phyloP scores from a whole-genome alignment of 2,113 vertebrate species.

The Gallinago jamesoni region DNA sequence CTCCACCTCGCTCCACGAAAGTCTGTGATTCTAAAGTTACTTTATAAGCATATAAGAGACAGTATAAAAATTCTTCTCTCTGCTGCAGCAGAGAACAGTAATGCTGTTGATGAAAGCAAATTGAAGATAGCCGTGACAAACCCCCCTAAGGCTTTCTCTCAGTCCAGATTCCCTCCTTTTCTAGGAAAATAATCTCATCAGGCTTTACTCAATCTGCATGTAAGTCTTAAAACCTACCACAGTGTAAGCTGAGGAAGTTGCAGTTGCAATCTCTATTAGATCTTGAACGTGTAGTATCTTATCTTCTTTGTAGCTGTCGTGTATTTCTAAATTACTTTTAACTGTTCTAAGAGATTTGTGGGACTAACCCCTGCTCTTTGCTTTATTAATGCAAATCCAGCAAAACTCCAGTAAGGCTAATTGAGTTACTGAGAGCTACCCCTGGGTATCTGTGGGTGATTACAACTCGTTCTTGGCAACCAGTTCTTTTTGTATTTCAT shows the following conservation, averaged over 20 bases:
- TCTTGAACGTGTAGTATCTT: background rate
- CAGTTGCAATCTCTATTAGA: background rate
- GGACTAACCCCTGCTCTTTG: constrained; percentile 23
- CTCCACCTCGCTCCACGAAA: background rate
- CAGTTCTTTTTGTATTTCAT: background rate
- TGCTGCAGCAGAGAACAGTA: background rate
- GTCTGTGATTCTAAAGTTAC: background rate
- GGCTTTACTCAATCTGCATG: background rate
- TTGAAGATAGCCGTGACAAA: background rate
- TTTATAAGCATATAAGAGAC: background rate
- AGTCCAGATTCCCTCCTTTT: background rate
- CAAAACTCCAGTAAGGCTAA: constrained; percentile 5
- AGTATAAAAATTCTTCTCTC: background rate
- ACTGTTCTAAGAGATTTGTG: background rate
- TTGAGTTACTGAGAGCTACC: constrained; percentile 36
- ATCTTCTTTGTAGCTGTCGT: background rate
- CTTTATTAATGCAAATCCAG: constrained; percentile 51
- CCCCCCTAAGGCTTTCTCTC: background rate
- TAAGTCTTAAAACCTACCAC: background rate
- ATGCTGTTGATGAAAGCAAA: background rate
- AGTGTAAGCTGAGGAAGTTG: background rate
- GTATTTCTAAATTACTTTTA: background rate
- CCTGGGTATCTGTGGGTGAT: background rate
- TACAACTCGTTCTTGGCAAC: constrained; percentile 14
- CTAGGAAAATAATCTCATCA: background rate